A percentile compares a stretch with the other conserved stretches of the same genome.
Conservation (phyloP, 2,888 invertebrate genomes). For the Apoderus coryli region DNA sequence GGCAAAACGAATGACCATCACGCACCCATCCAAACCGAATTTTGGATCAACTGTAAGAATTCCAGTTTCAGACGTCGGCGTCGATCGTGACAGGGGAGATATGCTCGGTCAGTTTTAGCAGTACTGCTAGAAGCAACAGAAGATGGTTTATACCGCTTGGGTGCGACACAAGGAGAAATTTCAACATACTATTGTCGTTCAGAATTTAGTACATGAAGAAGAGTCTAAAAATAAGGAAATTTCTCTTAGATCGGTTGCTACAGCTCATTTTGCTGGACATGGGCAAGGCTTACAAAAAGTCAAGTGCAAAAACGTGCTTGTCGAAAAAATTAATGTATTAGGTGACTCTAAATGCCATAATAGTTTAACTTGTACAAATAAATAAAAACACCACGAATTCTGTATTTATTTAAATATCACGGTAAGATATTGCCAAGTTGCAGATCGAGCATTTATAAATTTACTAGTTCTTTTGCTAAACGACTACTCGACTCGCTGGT, state of each 20-base stretch:
- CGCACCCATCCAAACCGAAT: conserved; percentile 9
- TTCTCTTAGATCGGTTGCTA: conserved; percentile 11
- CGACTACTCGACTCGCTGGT: background rate
- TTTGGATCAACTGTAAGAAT: conserved; percentile 14
- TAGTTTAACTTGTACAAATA: conserved; percentile 7
- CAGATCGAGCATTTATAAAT: conserved; percentile 1
- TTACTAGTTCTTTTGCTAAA: background rate
- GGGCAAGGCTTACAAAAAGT: conserved; percentile 9
- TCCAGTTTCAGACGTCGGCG: conserved; percentile 16
- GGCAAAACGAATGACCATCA: no score
- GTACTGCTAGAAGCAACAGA: conserved; percentile 15
- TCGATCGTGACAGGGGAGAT: conserved; percentile 15
- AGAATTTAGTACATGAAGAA: conserved; percentile 13
- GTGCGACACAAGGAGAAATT: conserved; percentile 14
- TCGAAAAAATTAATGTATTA: conserved; percentile 6
- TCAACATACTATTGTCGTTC: conserved; percentile 11
- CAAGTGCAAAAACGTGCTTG: conserved; percentile 6
- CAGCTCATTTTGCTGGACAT: conserved; percentile 10
- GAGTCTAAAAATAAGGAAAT: conserved; percentile 10
- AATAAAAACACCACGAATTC: conserved; percentile 6
- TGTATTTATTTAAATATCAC: conserved; percentile 3
- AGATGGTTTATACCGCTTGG: conserved; percentile 15
- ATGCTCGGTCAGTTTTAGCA: conserved; percentile 16
- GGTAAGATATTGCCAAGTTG: background rate
- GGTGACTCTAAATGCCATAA: conserved; percentile 8